Conservation (phyloP, 2,888 invertebrate species). For the Tenthredo amoena region DNA sequence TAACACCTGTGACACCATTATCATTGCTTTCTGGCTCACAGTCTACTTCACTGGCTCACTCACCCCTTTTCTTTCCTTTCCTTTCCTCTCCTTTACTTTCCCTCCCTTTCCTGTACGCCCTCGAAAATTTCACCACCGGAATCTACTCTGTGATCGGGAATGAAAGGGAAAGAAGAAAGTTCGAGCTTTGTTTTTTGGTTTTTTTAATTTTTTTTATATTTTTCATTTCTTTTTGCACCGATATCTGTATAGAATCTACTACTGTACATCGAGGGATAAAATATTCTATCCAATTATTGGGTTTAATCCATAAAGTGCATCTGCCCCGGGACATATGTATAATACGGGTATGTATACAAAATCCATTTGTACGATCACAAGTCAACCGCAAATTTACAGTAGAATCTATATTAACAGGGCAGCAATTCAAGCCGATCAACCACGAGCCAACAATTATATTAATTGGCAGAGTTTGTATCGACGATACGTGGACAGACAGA, state of each 20-base stretch:
- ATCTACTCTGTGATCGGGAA: neutral
- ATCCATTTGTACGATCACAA: slow-evolving; percentile 42
- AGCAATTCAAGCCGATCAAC: slow-evolving; percentile 12
- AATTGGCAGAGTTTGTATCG: slow-evolving; percentile 15
- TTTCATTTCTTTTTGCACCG: too few species aligned
- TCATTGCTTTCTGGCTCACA: slow-evolving; percentile 50
- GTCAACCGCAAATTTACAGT: slow-evolving; percentile 29
- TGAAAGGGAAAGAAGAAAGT: too few species aligned
- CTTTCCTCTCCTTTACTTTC: neutral
- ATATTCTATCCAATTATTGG: neutral
- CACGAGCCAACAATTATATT: slow-evolving; percentile 28
- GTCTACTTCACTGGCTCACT: slow-evolving; percentile 12
- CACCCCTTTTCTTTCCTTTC: neutral
- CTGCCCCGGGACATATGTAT: neutral
- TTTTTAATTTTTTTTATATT: too few species aligned
- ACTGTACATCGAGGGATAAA: too few species aligned
- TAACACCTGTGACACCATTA: slow-evolving; percentile 54
- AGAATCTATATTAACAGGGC: neutral
- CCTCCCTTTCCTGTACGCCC: neutral
- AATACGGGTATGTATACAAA: neutral
- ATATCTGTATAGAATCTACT: too few species aligned
- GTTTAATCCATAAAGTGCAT: slow-evolving; percentile 2
- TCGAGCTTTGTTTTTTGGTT: too few species aligned
- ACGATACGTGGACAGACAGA: neutral
- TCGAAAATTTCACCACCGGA: neutral